These are phyloP conservation scores for Brachionus koreanus DNA, from an alignment of 1,140 invertebrate species.

Conservation along the genomic window DNA sequence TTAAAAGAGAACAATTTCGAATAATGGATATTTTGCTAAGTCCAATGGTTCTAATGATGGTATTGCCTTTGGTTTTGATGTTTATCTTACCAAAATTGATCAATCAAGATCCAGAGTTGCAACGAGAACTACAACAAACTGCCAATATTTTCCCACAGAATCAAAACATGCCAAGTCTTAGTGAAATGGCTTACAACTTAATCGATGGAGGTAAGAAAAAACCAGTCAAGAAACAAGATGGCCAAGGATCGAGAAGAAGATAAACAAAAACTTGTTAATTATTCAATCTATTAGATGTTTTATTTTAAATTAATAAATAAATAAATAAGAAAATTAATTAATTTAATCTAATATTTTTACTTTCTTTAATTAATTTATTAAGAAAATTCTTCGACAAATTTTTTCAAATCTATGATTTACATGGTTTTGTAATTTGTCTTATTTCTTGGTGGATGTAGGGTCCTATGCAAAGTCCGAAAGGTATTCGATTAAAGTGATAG, in stretches of 20 bases:
- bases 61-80: slow-evolving; percentile 24
- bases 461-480: no score
- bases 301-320: slow-evolving; percentile 1
- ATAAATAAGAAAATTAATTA: not conserved
- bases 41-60: slow-evolving; percentile 69
- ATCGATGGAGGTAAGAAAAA: slow-evolving; percentile 36
- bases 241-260: not conserved
- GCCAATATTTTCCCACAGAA: slow-evolving; percentile 31
- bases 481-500: no score
- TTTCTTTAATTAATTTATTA: not conserved
- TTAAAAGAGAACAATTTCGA: slow-evolving; percentile 82
- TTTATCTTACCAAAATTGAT: slow-evolving; percentile 35
- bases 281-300: not conserved
- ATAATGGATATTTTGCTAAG: slow-evolving; percentile 85
- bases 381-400: no score
- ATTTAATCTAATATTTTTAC: not conserved
- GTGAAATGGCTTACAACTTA: slow-evolving; percentile 34
- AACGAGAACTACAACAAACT: slow-evolving; percentile 38
- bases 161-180: slow-evolving; percentile 9
- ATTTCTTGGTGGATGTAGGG: no score
- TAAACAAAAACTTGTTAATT: not conserved
- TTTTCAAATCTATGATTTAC: no score
- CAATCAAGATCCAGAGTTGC: slow-evolving; percentile 38
- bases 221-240: slow-evolving; percentile 27
- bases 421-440: no score